A percentile compares a stretch with the other conserved stretches of the same genome.
phyloP scores from a whole-genome alignment of 2,113 vertebrate genomes.

The Elaphurus davidianus region DNA sequence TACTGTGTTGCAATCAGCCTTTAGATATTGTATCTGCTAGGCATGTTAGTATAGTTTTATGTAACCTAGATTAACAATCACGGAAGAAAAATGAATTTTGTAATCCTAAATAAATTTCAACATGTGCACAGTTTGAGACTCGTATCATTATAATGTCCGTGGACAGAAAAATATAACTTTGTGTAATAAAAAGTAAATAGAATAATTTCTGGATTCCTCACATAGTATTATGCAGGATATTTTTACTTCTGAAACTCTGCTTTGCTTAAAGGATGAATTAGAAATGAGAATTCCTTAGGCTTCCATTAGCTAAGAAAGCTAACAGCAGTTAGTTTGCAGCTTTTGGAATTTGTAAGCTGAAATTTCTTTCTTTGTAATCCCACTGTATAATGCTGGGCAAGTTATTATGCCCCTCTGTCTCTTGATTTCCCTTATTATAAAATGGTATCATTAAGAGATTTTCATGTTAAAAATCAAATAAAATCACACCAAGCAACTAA shows the following conservation, averaged over 20 bases:
- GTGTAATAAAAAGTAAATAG: not conserved
- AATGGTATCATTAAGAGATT: not conserved
- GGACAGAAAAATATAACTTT: not conserved
- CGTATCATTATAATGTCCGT: not conserved
- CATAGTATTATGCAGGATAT: not conserved
- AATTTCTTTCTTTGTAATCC: not conserved
- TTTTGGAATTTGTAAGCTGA: not conserved
- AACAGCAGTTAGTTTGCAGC: not conserved
- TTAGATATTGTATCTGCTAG: constrained; percentile 54
- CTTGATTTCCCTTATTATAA: not conserved
- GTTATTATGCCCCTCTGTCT: not conserved
- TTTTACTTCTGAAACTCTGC: not conserved
- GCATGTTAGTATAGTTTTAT: constrained; percentile 24
- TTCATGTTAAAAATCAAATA: not conserved
- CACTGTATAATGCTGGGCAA: not conserved
- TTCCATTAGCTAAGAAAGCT: not conserved
- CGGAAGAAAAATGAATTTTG: constrained; percentile 45
- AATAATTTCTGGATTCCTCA: not conserved
- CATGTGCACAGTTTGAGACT: not conserved
- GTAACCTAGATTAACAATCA: not conserved
- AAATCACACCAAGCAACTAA: not conserved
- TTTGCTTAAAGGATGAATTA: not conserved
- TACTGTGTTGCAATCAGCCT: constrained; percentile 48
- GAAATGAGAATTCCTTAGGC: not conserved
- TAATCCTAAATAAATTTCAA: not conserved